phyloP scores from a whole-genome alignment of 2,888 invertebrate genomes.

The Caenorhabditis imperialis region DNA sequence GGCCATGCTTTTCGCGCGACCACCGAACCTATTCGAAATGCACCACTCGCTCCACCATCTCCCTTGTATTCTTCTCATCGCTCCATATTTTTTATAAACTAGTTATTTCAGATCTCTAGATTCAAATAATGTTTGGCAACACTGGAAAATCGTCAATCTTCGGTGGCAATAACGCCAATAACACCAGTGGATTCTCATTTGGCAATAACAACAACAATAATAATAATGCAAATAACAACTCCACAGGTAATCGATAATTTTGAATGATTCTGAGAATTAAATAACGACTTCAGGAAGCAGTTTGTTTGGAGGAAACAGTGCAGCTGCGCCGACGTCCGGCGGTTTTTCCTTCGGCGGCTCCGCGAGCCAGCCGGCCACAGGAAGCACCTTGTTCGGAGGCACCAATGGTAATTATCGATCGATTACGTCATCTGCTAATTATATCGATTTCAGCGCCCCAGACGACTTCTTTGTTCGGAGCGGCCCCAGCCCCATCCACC shows the following conservation, averaged over 20 bases:
- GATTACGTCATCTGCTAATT: no score
- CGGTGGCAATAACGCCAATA: conserved; percentile 16
- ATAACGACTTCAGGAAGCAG: not conserved
- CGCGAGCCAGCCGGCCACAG: not conserved
- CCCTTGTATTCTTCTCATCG: not conserved
- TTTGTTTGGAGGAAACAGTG: no score
- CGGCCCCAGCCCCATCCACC: conserved; percentile 5
- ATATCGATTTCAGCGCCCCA: conserved; percentile 7
- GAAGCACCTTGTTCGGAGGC: conserved; percentile 16
- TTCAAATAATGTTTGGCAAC: conserved; percentile 43
- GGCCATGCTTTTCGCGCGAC: conserved; percentile 17
- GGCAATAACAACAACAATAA: conserved; percentile 14
- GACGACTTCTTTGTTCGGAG: not conserved
- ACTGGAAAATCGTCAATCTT: conserved; percentile 26
- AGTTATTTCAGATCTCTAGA: not conserved
- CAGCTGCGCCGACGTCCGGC: not conserved
- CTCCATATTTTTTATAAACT: not conserved
- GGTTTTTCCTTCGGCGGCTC: not conserved
- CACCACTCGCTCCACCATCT: not conserved
- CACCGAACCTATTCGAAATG: conserved; percentile 1
- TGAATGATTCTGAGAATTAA: no score
- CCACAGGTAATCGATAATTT: no score
- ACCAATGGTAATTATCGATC: not conserved
- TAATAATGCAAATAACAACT: no score
- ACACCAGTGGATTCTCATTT: conserved; percentile 40